phyloP scores from a whole-genome alignment of 2,888 invertebrate species.

The Achlya flavicornis region DNA sequence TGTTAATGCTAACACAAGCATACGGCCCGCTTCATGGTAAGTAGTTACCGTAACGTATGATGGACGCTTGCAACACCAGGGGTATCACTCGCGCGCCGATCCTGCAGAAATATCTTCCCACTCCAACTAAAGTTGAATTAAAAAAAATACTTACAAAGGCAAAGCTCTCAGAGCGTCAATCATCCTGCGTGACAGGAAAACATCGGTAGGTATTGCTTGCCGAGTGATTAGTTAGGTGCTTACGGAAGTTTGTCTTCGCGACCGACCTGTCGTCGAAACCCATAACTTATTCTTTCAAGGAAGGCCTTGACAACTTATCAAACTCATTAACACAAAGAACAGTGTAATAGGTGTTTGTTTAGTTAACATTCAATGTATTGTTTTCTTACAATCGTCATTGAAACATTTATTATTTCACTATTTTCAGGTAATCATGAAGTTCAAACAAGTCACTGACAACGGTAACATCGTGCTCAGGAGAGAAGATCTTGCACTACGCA shows the following conservation, averaged over 20 bases:
- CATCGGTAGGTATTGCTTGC: slow-evolving; percentile 14
- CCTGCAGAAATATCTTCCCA: too few relatives aligned
- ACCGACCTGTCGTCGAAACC: slow-evolving; percentile 9
- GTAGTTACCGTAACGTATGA: too few relatives aligned
- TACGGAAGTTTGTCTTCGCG: slow-evolving; percentile 20
- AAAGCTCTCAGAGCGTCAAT: neutral
- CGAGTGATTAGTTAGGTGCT: slow-evolving; percentile 26
- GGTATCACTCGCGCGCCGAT: too few relatives aligned
- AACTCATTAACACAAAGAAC: neutral
- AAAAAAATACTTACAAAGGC: neutral
- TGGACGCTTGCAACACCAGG: too few relatives aligned
- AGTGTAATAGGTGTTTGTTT: neutral
- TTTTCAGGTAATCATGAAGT: slow-evolving; percentile 74
- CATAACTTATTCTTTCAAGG: slow-evolving; percentile 18
- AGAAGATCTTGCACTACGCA: slow-evolving; percentile 45
- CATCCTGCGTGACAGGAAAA: neutral
- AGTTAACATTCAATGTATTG: too few relatives aligned
- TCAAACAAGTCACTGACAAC: slow-evolving; percentile 62
- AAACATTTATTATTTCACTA: slow-evolving; percentile 17
- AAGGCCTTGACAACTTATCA: slow-evolving; percentile 15
- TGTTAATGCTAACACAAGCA: too few relatives aligned
- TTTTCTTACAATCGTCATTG: too few relatives aligned
- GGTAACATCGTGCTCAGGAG: slow-evolving; percentile 61
- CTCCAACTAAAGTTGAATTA: too few relatives aligned
- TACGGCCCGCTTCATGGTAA: too few relatives aligned